These are phyloP conservation scores for Parazoanthus darwini DNA, from an alignment of 92 coral and sea anemone species.

Conservation along the genomic window DNA sequence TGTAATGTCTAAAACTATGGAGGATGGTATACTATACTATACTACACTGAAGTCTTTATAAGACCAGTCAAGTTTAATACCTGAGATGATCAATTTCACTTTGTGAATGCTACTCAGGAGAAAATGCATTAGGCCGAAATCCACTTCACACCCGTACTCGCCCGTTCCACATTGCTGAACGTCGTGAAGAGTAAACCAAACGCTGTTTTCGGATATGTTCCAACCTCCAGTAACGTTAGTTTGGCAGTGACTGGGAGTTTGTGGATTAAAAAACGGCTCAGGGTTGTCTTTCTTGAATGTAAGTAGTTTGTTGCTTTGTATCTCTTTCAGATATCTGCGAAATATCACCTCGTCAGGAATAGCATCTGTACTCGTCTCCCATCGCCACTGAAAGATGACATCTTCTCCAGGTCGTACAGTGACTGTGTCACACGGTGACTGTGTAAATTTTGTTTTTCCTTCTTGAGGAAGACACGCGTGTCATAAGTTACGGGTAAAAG, in stretches of 20 bases:
- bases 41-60: no score
- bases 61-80: no score
- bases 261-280: neutral
- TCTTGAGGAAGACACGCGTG: neutral
- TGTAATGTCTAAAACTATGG: no score
- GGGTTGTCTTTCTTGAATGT: neutral
- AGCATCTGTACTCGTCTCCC: neutral
- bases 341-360: slow-evolving; percentile 4
- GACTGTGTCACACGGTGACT: neutral
- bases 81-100: no score
- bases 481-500: neutral
- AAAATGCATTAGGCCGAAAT: neutral
- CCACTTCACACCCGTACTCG: neutral
- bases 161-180: neutral
- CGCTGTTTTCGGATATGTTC: slow-evolving; percentile 1
- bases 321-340: no score
- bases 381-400: slow-evolving; percentile 6
- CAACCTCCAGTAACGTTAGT: neutral
- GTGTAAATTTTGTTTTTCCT: neutral
- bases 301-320: neutral
- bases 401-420: slow-evolving; percentile 3
- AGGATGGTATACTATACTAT: no score
- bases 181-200: neutral
- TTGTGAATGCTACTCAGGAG: no score
- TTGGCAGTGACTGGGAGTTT: neutral